Percentiles rank a stretch among this genome's conserved stretches.
phyloP scores from a whole-genome alignment of 1,140 invertebrate species.

The Drosophila pachea region DNA sequence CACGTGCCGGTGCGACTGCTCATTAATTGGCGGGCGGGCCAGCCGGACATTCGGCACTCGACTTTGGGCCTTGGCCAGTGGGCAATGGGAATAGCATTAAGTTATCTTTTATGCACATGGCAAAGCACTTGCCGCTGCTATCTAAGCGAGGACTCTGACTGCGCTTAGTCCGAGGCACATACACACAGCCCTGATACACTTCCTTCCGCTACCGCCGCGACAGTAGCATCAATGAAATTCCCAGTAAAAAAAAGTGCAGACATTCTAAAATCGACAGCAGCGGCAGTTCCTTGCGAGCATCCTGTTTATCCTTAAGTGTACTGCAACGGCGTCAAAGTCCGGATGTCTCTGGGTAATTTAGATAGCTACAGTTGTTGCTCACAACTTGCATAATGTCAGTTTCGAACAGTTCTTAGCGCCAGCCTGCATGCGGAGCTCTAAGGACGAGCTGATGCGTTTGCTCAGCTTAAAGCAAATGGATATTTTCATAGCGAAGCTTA shows the following conservation, averaged over 20 bases:
- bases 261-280: conserved; percentile 15
- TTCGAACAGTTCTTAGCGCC: conserved; percentile 53
- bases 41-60: conserved; percentile 5
- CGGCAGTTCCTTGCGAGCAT: conserved; percentile 50
- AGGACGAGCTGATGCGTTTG: conserved; percentile 14
- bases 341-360: conserved; percentile 78
- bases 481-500: conserved; percentile 5
- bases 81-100: conserved; percentile 43
- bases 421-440: conserved; percentile 34
- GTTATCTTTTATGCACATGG: conserved; percentile 66
- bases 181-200: conserved; percentile 44
- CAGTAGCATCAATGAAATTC: conserved; percentile 51
- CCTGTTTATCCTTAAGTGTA: conserved; percentile 58
- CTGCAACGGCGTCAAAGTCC: conserved; percentile 40
- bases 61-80: too few relatives aligned
- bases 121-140: conserved; percentile 36
- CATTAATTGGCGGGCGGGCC: conserved; percentile 64
- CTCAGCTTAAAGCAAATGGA: conserved; percentile 10
- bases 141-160: conserved; percentile 13
- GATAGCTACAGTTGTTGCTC: conserved; percentile 64
- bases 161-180: conserved; percentile 24
- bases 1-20: conserved; percentile 53
- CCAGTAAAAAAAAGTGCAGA: conserved; percentile 40
- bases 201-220: conserved; percentile 57
- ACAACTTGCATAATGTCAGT: conserved; percentile 72